Evolutionary conservation across 2,888 invertebrate species (phyloP), one percentile per base, ranked within the genome.

Genomic region (Oligia latruncula): DNA sequence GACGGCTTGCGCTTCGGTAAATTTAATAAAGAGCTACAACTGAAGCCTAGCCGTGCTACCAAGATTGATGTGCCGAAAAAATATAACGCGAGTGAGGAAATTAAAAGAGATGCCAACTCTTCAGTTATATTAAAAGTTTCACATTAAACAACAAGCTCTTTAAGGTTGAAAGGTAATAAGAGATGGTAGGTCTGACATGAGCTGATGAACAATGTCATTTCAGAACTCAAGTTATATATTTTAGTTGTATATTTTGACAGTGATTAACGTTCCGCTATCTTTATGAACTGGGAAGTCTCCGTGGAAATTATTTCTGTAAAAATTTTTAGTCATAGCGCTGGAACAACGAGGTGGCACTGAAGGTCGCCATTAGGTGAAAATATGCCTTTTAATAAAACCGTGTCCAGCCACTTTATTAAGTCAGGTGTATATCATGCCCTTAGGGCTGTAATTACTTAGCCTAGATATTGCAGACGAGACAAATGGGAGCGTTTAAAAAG

Each of bases 11-110:
- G 93, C 92, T 93, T 92, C 90, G 89, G 90, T 91, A 92, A 95
- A 95, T 96, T 96, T 96, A 96, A 96, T 96, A 96, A 95, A 95
- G 95, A 94, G 90, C 90, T 88, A 90, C 90, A 89, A 91, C 89
- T 87, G 89, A 92, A 91, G 92, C 93, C 91, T 90, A 90, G 88
- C 88, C 91, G 90, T 89, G 89, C 89, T 90, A 91, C 91, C 85
- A 95, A 95, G 96, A 96, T 96, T 96, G 95, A 96, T 96, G 95
- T 93, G 90, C 87, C 90, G 85, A 92, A 93, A 92, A 92, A 92
- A 92, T 89, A 90, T 89, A 90, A 87, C 90, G 91, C 88, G 90
- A 91, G 90, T 88, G 92, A 91, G 90, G 90, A 92, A 94, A 93
- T 94, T 93, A 93, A 93, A 91, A 92, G 88, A 89, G 90, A 91